These are phyloP conservation scores for Plusia festucae DNA, from an alignment of 2,888 invertebrate species.

Conservation along the genomic window DNA sequence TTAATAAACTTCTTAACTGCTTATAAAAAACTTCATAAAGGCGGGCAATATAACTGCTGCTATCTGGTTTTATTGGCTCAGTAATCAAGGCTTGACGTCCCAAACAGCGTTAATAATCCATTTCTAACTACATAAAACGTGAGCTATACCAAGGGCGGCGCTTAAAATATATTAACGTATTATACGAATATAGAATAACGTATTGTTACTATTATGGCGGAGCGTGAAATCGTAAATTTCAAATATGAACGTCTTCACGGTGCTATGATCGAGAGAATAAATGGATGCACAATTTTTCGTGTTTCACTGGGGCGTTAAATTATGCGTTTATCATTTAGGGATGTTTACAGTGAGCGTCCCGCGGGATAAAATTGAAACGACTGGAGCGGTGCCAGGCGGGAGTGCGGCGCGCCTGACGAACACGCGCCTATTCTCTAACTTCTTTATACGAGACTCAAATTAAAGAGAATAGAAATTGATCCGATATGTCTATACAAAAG, in stretches of 20 bases:
- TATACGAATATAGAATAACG: slow-evolving; percentile 48
- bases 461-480: background rate
- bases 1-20: slow-evolving; percentile 72
- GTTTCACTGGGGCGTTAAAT: slow-evolving; percentile 84
- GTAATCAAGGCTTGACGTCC: slow-evolving; percentile 75
- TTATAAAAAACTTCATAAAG: slow-evolving; percentile 76
- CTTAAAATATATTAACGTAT: slow-evolving; percentile 52
- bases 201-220: slow-evolving; percentile 55
- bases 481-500: background rate
- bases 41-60: slow-evolving; percentile 67
- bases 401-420: slow-evolving; percentile 48
- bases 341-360: slow-evolving; percentile 84
- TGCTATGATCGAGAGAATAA: slow-evolving; percentile 80
- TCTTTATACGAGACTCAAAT: background rate
- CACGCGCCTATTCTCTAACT: slow-evolving; percentile 52
- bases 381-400: slow-evolving; percentile 83
- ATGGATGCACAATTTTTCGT: slow-evolving; percentile 84
- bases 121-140: slow-evolving; percentile 61
- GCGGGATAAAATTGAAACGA: slow-evolving; percentile 87
- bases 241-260: slow-evolving; percentile 78
- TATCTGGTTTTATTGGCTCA: slow-evolving; percentile 73
- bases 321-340: slow-evolving; percentile 88
- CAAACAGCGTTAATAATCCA: slow-evolving; percentile 71
- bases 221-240: slow-evolving; percentile 77
- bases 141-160: slow-evolving; percentile 44